Base-by-base conservation (phyloP, 2,888 invertebrate genomes). In the Caenorhabditis wallacei region DNA sequence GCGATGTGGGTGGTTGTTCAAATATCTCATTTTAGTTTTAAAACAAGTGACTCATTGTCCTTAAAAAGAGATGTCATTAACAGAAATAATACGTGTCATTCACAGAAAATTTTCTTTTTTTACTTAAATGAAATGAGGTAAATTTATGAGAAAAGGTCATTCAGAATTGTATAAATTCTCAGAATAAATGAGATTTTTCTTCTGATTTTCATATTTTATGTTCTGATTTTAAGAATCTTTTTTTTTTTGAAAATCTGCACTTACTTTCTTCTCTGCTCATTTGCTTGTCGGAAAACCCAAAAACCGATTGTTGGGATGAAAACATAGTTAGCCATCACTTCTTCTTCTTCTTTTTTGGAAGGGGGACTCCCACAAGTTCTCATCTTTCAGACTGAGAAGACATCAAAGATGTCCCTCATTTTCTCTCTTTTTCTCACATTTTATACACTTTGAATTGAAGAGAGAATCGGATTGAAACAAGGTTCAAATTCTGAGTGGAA, bases 351-450 rank as follows among this genome's bases (percentile, higher is more conserved):
- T 64, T 48, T 64, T 8, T 8, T 46, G 3, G n/a, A 46, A n/a
- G 35, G 35, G 48, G 35, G 48, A 30, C 56, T 57, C 69, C 57
- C 71, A 30, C 46, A 63, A 53, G 72, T 72, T 72, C 72, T 72
- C 72, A 72, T 72, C 63, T 72, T 72, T 72, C 72, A 72, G 40
- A 63, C 30, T 35, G 69, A 69, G n/a, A n/a, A n/a, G 69, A 43
- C 72, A 72, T 72, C 72, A 72, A 72, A 72, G 57, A 70, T 70
- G 56, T 69, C 57, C 30, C 37, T 22, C 30, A 35, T 11, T 18
- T 48, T 51, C 20, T 10, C 37, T 22, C 30, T 56, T 11, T 18
- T 48, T 51, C 20, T 10, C 48, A 48, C 46, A 35, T 64, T 64
- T 64, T 64, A 48, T 64, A 64, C 61, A 43, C 61, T 61, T 61